A percentile compares a stretch with the other conserved stretches of the same genome.
phyloP scores from a whole-genome alignment of 2,797 vertebrate species.

The Sparidentex hasta region DNA sequence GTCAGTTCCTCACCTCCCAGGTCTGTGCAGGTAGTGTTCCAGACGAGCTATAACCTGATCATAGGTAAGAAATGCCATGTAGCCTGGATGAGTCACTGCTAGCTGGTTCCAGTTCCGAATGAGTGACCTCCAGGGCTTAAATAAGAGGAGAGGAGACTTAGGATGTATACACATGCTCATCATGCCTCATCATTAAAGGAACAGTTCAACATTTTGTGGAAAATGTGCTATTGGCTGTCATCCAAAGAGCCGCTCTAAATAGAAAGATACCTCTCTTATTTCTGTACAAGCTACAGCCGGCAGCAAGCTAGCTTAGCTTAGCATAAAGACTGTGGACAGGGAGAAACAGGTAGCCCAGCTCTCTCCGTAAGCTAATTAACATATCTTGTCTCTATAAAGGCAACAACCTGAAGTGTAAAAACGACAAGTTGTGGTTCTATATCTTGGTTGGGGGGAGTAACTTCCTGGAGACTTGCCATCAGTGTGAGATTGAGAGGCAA shows the following conservation, averaged over 20 bases:
- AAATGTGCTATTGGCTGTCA: not conserved
- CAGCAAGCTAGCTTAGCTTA: not conserved
- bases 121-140: conserved; percentile 89
- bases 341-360: not conserved
- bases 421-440: not conserved
- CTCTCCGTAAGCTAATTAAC: not conserved
- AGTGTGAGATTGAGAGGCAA: not conserved
- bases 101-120: conserved; percentile 92
- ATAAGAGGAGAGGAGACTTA: not conserved
- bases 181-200: not conserved
- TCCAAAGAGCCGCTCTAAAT: not conserved
- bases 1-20: conserved; percentile 86
- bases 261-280: no score
- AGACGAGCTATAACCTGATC: conserved; percentile 88
- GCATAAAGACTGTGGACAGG: not conserved
- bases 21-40: conserved; percentile 84
- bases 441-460: not conserved
- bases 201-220: not conserved
- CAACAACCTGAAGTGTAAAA: not conserved
- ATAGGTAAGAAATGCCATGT: conserved; percentile 95
- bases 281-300: not conserved
- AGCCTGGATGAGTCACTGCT: conserved; percentile 91
- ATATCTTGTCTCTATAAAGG: not conserved
- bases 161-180: not conserved
- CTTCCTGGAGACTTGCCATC: not conserved